These are phyloP conservation scores for Rhagoletis pomonella DNA, from an alignment of 1,140 invertebrate genomes.

Conservation along the genomic window DNA sequence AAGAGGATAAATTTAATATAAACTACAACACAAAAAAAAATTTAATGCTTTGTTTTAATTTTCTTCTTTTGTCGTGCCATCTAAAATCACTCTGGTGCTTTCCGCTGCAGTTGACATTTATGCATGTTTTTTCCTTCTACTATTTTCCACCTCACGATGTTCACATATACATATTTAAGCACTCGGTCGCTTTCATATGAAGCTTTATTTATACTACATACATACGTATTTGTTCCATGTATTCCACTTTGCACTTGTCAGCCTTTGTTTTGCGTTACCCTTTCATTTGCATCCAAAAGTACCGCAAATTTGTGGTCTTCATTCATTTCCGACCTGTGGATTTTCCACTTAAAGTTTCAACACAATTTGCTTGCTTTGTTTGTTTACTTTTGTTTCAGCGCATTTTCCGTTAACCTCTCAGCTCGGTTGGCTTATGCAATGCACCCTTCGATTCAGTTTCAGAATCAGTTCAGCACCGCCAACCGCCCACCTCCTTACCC, in stretches of 20 bases:
- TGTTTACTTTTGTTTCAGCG: neutral
- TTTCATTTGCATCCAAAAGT: neutral
- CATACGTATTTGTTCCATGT: neutral
- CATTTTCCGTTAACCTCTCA: neutral
- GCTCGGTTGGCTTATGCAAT: neutral
- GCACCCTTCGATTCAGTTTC: neutral
- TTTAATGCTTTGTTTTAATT: neutral
- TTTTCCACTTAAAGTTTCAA: neutral
- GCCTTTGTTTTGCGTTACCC: neutral
- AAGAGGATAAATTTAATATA: neutral
- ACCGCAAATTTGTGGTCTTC: neutral
- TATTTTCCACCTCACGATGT: neutral
- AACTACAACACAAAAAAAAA: too few relatives aligned
- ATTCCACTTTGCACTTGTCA: neutral
- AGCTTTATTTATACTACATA: too few relatives aligned
- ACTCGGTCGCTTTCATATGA: neutral
- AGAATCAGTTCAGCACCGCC: too few relatives aligned
- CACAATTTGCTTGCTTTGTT: constrained; percentile 3
- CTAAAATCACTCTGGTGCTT: neutral
- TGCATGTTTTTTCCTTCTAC: neutral
- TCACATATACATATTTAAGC: constrained; percentile 12
- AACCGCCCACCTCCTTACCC: too few relatives aligned
- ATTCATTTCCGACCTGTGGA: neutral
- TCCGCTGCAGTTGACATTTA: constrained; percentile 20
- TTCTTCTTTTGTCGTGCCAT: neutral